These are phyloP conservation scores for Progne subis DNA, from an alignment of 2,113 vertebrate genomes.

Conservation along the genomic window DNA sequence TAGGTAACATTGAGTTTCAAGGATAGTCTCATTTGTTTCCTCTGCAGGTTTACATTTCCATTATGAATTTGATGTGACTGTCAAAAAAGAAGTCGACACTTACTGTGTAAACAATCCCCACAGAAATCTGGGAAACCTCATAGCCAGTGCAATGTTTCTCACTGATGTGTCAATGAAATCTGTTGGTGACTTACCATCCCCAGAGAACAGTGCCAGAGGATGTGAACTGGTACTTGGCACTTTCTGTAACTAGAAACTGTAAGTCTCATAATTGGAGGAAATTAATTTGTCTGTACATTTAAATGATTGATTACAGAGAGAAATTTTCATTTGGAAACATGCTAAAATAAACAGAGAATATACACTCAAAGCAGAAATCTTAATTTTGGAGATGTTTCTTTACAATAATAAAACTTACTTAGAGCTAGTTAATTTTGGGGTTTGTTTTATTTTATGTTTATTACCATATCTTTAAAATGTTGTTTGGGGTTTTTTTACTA, in stretches of 20 bases:
- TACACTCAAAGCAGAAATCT: background rate
- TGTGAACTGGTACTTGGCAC: background rate
- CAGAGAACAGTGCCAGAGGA: background rate
- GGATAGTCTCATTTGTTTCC: background rate
- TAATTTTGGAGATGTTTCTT: background rate
- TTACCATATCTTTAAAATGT: background rate
- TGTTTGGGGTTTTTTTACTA: background rate
- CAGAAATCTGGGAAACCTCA: constrained; percentile 6
- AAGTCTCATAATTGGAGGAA: background rate
- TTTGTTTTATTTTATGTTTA: background rate
- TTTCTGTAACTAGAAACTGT: background rate
- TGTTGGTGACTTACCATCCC: background rate
- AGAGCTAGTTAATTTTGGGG: background rate
- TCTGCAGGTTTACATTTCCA: background rate
- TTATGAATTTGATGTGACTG: background rate
- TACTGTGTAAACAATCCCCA: background rate
- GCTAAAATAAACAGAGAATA: background rate
- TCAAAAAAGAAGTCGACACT: background rate
- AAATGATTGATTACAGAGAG: background rate
- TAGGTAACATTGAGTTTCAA: background rate
- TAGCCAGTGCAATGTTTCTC: background rate
- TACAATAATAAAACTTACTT: background rate
- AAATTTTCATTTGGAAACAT: background rate
- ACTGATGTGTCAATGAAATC: constrained; percentile 15
- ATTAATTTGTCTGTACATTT: background rate